Conservation (phyloP, 2,797 vertebrate genomes). For the Pyrocephalus nanus region DNA sequence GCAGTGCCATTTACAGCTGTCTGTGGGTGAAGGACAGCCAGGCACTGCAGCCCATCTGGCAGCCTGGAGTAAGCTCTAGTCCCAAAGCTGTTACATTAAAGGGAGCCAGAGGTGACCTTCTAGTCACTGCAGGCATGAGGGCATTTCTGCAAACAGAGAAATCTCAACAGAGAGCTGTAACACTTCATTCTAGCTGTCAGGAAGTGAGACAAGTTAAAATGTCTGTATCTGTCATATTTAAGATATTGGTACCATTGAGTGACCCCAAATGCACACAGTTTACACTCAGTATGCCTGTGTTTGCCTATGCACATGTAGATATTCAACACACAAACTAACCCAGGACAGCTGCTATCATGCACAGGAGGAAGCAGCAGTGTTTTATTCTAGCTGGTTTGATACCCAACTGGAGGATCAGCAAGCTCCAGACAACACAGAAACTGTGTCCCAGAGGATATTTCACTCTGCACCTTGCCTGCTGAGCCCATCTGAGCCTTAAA, state of each 20-base stretch:
- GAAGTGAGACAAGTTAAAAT: background rate
- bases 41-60: background rate
- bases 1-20: background rate
- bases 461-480: background rate
- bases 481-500: background rate
- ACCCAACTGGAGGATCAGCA: background rate
- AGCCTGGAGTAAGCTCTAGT: background rate
- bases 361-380: background rate
- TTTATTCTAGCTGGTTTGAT: background rate
- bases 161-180: background rate
- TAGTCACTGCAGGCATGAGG: background rate
- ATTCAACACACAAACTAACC: background rate
- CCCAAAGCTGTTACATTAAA: background rate
- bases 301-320: rapidly evolving
- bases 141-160: background rate
- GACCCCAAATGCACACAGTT: background rate
- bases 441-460: background rate
- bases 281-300: background rate
- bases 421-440: background rate
- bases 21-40: background rate
- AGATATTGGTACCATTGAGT: background rate
- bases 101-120: background rate
- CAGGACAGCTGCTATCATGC: background rate
- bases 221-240: background rate
- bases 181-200: background rate